These are phyloP conservation scores for Tiliacea aurago DNA, from an alignment of 2,888 invertebrate species.

Conservation along the genomic window DNA sequence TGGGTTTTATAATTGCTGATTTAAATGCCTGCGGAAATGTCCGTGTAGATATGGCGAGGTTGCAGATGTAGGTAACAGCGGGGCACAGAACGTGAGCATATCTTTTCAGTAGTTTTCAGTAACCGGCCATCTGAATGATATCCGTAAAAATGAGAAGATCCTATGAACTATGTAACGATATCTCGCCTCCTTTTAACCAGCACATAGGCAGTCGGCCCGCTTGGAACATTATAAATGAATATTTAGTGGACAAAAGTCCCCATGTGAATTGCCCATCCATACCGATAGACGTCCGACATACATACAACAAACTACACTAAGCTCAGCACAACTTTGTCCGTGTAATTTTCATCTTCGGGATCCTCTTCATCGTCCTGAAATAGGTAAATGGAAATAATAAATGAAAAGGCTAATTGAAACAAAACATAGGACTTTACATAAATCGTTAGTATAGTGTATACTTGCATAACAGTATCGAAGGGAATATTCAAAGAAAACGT, in stretches of 20 bases:
- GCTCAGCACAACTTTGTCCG: constrained; percentile 72
- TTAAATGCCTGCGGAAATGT: not conserved
- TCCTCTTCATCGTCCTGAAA: constrained; percentile 70
- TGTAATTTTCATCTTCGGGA: constrained; percentile 68
- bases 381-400: constrained; percentile 21
- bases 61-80: not conserved
- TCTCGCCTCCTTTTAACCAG: constrained; percentile 26
- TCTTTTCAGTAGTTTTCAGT: not conserved
- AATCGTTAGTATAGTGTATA: not conserved
- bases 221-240: constrained; percentile 5
- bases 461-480: not conserved
- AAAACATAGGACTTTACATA: constrained; percentile 1
- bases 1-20: not conserved
- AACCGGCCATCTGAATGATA: not conserved
- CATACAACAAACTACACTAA: constrained; percentile 65
- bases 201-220: not conserved
- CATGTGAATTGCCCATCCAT: constrained; percentile 4
- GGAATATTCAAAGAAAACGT: not conserved
- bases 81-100: not conserved
- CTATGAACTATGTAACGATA: constrained; percentile 18
- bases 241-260: not conserved
- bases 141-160: not conserved
- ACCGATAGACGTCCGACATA: constrained; percentile 43
- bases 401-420: constrained; percentile 6
- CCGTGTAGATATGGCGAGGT: not conserved